Evolutionary conservation across 2,888 invertebrate species (phyloP).

Genomic region (Scelioninae gen. 1): DNA sequence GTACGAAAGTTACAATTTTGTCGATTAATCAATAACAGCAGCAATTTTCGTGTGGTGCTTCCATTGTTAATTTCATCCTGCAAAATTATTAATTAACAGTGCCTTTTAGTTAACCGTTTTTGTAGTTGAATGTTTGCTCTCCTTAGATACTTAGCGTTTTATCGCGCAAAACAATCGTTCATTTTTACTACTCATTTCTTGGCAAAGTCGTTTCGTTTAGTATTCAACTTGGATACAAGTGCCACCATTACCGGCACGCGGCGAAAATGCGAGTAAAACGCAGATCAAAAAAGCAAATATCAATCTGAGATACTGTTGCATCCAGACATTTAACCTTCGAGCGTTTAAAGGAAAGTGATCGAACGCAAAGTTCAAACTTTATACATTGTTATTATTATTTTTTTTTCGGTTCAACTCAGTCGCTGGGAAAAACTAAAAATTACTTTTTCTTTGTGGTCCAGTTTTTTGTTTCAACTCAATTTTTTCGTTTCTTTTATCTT

Average conservation of each 20-base stretch:
- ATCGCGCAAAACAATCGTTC: constrained; percentile 9
- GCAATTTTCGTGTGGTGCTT: too few relatives aligned
- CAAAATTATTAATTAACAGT: too few relatives aligned
- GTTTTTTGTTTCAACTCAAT: constrained; percentile 22
- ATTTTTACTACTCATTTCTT: not conserved
- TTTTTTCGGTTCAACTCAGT: not conserved
- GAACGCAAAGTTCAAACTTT: constrained; percentile 10
- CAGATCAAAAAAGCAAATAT: constrained; percentile 16
- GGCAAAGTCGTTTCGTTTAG: constrained; percentile 16
- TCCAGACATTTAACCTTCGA: constrained; percentile 33
- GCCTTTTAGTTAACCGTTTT: too few relatives aligned
- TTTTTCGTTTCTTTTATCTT: constrained; percentile 43
- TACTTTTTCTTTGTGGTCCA: not conserved
- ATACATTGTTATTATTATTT: constrained; percentile 23
- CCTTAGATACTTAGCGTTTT: too few relatives aligned
- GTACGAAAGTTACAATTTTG: not conserved
- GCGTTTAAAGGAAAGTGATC: constrained; percentile 15
- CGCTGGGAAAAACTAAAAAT: not conserved
- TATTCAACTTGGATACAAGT: constrained; percentile 17
- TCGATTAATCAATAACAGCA: constrained; percentile 34
- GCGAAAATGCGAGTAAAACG: constrained; percentile 5
- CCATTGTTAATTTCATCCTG: too few relatives aligned
- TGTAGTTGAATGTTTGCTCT: too few relatives aligned
- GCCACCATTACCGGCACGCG: not conserved
- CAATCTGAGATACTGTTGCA: constrained; percentile 32